These are phyloP conservation scores for Bombyx mandarina DNA, from an alignment of 1,140 invertebrate genomes.

Conservation along the genomic window DNA sequence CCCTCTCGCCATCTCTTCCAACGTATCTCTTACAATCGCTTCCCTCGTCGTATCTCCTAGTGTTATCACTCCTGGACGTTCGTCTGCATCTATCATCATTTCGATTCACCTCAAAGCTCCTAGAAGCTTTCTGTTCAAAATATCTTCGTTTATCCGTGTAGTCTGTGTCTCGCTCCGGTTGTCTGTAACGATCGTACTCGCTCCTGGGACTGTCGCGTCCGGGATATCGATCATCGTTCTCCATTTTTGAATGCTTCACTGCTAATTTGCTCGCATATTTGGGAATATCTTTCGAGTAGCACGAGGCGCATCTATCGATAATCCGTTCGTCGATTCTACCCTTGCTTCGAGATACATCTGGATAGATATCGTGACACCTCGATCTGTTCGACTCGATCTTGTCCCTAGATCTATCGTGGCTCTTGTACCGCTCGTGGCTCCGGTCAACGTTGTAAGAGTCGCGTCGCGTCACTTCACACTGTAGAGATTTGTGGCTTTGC, in stretches of 20 bases:
- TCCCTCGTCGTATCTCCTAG: constrained; percentile 40
- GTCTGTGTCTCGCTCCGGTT: constrained; percentile 15
- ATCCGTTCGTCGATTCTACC: constrained; percentile 6
- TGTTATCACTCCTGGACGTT: constrained; percentile 19
- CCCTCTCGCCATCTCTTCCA: constrained; percentile 26
- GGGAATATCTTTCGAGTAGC: constrained; percentile 30
- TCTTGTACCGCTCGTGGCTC: constrained; percentile 21
- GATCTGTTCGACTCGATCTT: constrained; percentile 27
- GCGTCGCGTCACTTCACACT: constrained; percentile 38
- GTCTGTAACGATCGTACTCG: constrained; percentile 24
- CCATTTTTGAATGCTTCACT: constrained; percentile 22
- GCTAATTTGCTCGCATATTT: constrained; percentile 43
- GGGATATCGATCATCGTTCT: constrained; percentile 26
- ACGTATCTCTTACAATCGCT: constrained; percentile 20
- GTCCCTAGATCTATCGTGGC: constrained; percentile 30
- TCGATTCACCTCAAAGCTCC: constrained; percentile 45
- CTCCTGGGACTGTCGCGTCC: constrained; percentile 21
- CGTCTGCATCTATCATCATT: constrained; percentile 33
- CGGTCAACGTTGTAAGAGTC: constrained; percentile 25
- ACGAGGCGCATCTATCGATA: constrained; percentile 28
- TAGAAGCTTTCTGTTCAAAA: constrained; percentile 44
- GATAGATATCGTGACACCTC: constrained; percentile 29
- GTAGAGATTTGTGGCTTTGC: constrained; percentile 55
- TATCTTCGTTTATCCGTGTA: constrained; percentile 25
- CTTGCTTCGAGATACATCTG: constrained; percentile 2